These are phyloP conservation scores for Parnassius glacialis DNA, from an alignment of 2,888 invertebrate species.

Conservation along the genomic window DNA sequence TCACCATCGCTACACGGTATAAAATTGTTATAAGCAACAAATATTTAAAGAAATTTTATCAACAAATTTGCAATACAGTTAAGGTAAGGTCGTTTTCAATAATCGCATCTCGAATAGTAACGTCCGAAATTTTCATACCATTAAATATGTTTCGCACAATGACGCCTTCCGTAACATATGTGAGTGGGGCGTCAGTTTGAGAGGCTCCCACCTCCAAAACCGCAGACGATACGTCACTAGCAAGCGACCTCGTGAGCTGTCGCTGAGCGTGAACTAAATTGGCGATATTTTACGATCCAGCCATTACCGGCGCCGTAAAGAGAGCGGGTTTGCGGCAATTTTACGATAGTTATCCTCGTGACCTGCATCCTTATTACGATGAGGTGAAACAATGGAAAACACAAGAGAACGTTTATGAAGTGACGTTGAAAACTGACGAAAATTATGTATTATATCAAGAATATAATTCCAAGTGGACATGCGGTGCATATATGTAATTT, in stretches of 20 bases:
- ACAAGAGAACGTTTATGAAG: constrained; percentile 29
- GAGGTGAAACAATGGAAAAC: constrained; percentile 38
- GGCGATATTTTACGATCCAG: constrained; percentile 72
- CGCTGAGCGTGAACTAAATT: constrained; percentile 72
- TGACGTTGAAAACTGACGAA: neutral
- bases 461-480: too few relatives aligned
- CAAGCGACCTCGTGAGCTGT: constrained; percentile 36
- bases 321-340: constrained; percentile 53
- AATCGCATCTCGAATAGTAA: constrained; percentile 3
- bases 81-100: too few relatives aligned
- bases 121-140: constrained; percentile 2
- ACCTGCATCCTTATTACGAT: constrained; percentile 63
- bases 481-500: too few relatives aligned
- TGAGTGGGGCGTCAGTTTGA: constrained; percentile 10
- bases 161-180: neutral
- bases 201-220: constrained; percentile 12
- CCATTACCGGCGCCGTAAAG: constrained; percentile 69
- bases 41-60: too few relatives aligned
- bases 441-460: neutral
- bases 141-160: constrained; percentile 9
- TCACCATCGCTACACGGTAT: too few relatives aligned
- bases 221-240: constrained; percentile 36
- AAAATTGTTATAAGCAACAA: too few relatives aligned
- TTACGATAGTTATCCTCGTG: constrained; percentile 67
- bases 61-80: too few relatives aligned